Evolutionary conservation across 2,797 vertebrate genomes (phyloP).

Genomic region (Coregonus ussuriensis): DNA sequence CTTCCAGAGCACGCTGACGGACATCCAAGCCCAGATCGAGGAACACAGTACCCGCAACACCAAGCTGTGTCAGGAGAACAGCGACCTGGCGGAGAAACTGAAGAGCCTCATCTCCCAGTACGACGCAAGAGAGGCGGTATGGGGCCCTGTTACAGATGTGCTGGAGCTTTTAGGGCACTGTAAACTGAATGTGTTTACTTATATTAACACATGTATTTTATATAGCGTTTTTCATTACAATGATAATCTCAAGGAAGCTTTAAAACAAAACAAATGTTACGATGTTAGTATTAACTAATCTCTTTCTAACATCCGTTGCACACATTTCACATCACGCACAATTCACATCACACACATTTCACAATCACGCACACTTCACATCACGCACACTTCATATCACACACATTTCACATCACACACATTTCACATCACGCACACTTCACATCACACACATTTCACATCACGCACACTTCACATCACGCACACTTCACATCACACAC

Average conservation of each 20-base stretch:
- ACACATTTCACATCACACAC: too few relatives aligned
- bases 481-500: too few relatives aligned
- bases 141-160: slow-evolving; percentile 12
- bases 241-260: neutral
- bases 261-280: neutral
- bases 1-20: slow-evolving; percentile 92
- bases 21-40: slow-evolving; percentile 97
- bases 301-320: neutral
- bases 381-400: too few relatives aligned
- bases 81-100: slow-evolving; percentile 91
- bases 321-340: too few relatives aligned
- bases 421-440: too few relatives aligned
- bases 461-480: too few relatives aligned
- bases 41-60: slow-evolving; percentile 95
- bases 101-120: slow-evolving; percentile 96
- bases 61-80: slow-evolving; percentile 96
- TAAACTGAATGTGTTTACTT: neutral
- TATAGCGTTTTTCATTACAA: neutral
- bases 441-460: too few relatives aligned
- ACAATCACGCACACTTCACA: too few relatives aligned
- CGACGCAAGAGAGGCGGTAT: slow-evolving; percentile 93
- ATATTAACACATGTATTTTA: neutral
- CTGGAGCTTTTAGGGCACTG: neutral
- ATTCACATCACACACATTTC: too few relatives aligned
- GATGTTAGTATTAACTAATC: neutral